Percentiles rank a stretch among this genome's conserved stretches.
Conservation (phyloP, 1,140 invertebrate genomes). For the Steinernema feltiae region DNA sequence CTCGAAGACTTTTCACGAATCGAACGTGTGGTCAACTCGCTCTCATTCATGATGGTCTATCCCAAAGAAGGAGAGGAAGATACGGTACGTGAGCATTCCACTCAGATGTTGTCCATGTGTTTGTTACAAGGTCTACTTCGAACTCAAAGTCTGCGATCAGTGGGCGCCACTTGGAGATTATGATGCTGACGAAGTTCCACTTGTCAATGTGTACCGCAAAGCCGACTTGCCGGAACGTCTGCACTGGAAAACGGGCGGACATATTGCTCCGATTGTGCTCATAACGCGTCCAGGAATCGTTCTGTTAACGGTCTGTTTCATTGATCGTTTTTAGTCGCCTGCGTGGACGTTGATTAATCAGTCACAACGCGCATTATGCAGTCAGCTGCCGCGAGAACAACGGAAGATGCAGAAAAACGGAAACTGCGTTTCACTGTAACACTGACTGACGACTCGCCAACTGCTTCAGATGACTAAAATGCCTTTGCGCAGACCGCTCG, state of each 20-base stretch:
- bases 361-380: background rate
- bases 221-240: constrained; percentile 48
- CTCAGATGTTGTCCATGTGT: constrained; percentile 17
- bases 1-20: constrained; percentile 47
- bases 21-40: constrained; percentile 44
- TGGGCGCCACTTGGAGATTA: constrained; percentile 53
- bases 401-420: background rate
- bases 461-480: background rate
- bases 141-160: constrained; percentile 56
- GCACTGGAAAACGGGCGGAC: constrained; percentile 45
- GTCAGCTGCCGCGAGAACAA: background rate
- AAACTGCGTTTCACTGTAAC: background rate
- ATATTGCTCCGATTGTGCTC: constrained; percentile 51
- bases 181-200: constrained; percentile 49
- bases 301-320: constrained; percentile 45
- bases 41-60: constrained; percentile 53
- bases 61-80: constrained; percentile 48
- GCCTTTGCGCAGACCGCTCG: too few species aligned
- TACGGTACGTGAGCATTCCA: constrained; percentile 23
- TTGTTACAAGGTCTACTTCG: constrained; percentile 49
- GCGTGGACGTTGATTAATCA: background rate
- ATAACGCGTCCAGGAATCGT: constrained; percentile 50
- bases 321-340: background rate
- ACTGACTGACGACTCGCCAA: too few species aligned
- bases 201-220: constrained; percentile 49